Conservation (phyloP, 2,113 vertebrate genomes). For the Leptobrachium leishanense region DNA sequence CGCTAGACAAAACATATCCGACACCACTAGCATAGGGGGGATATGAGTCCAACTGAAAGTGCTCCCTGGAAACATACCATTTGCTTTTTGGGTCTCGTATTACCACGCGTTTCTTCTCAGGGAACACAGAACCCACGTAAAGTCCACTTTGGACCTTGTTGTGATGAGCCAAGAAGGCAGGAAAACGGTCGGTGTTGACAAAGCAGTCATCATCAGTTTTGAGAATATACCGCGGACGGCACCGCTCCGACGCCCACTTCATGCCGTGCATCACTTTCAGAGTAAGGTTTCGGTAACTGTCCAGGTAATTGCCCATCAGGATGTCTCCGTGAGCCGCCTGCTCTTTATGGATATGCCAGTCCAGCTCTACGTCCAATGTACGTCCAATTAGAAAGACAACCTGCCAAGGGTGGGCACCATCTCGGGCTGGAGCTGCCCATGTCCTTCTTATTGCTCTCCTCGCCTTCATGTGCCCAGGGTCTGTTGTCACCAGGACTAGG, state of each 20-base stretch:
- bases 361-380: not conserved
- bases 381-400: slow-evolving; percentile 34
- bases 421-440: not conserved
- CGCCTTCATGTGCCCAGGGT: not conserved
- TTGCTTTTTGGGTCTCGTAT: slow-evolving; percentile 43
- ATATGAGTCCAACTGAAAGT: not conserved
- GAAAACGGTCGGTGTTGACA: slow-evolving; percentile 27
- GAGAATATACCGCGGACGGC: not conserved
- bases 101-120: slow-evolving; percentile 28
- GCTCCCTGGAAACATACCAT: slow-evolving; percentile 5
- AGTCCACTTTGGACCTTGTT: accelerated
- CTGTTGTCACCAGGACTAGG: slow-evolving; percentile 29
- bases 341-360: not conserved
- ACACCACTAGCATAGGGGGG: accelerated
- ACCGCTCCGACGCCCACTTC: slow-evolving; percentile 31
- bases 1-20: slow-evolving; percentile 21
- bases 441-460: slow-evolving; percentile 3
- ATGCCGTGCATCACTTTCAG: slow-evolving; percentile 38
- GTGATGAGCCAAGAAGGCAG: slow-evolving; percentile 17
- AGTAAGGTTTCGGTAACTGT: slow-evolving; percentile 48
- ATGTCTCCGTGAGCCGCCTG: slow-evolving; percentile 6
- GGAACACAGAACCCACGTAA: not conserved
- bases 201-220: slow-evolving; percentile 51
- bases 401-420: slow-evolving; percentile 9
- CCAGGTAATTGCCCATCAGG: slow-evolving; percentile 33